These are phyloP conservation scores for Todus mexicanus DNA, from an alignment of 2,797 vertebrate species.

Conservation along the genomic window DNA sequence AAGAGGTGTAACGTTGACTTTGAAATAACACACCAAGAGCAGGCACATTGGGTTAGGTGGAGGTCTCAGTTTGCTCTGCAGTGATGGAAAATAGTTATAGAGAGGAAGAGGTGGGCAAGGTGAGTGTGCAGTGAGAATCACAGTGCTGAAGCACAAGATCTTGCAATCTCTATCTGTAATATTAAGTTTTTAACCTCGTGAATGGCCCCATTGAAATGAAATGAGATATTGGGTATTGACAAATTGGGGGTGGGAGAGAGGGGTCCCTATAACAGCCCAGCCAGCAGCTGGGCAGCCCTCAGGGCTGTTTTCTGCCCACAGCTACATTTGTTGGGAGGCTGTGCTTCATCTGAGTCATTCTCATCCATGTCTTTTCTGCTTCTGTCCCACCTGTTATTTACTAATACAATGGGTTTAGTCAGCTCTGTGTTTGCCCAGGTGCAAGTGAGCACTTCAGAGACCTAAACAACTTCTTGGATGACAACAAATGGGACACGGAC, in stretches of 20 bases:
- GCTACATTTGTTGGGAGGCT: background rate
- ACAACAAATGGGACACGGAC: background rate
- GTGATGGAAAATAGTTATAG: fast-evolving
- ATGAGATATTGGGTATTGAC: background rate
- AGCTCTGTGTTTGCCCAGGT: background rate
- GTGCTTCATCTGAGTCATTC: background rate
- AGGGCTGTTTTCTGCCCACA: background rate
- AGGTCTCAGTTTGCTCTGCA: background rate
- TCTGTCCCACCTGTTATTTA: background rate
- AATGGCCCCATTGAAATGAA: background rate
- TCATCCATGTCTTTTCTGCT: background rate
- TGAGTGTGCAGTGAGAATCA: background rate
- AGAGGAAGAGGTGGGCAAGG: background rate
- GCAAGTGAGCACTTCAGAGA: background rate
- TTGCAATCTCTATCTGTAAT: background rate
- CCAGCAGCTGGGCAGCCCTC: background rate
- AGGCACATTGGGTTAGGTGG: background rate
- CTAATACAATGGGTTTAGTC: background rate
- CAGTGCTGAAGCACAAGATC: background rate
- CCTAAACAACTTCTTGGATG: background rate
- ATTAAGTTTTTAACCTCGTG: background rate
- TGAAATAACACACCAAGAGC: background rate
- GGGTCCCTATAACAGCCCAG: background rate
- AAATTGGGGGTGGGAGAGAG: background rate
- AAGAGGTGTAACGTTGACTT: background rate